Evolutionary conservation across 2,797 vertebrate species (phyloP).

Genomic region (Malacoraja senta): DNA sequence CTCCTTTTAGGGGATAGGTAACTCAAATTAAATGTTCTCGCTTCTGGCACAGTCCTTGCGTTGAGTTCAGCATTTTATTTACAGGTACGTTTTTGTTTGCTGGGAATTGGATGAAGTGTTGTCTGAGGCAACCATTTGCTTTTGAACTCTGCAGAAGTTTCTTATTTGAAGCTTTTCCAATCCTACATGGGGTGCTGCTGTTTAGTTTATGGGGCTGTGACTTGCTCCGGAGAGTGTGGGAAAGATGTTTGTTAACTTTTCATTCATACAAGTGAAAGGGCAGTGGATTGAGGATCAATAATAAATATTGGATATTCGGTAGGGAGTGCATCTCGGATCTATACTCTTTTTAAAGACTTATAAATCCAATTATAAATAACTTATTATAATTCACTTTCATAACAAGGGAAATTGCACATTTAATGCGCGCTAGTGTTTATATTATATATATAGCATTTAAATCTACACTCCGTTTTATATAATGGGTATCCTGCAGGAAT

Average conservation of each 20-base stretch:
- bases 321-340: too few species aligned
- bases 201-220: not conserved
- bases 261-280: not conserved
- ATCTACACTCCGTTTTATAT: not conserved
- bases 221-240: not conserved
- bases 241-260: not conserved
- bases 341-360: not conserved
- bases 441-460: not conserved
- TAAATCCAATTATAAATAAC: not conserved
- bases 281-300: not conserved
- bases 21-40: not conserved
- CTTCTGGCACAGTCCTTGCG: not conserved
- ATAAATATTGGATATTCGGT: not conserved
- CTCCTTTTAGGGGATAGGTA: not conserved
- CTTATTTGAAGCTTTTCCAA: not conserved
- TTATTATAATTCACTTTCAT: not conserved
- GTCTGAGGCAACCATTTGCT: not conserved
- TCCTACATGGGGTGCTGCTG: not conserved
- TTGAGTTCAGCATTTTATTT: not conserved
- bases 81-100: not conserved
- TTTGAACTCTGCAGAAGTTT: not conserved
- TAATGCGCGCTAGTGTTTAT: not conserved
- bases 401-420: too few species aligned
- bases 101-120: not conserved
- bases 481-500: not conserved